Base-by-base conservation (phyloP, 2,113 vertebrate genomes). In the Rostratula benghalensis region DNA sequence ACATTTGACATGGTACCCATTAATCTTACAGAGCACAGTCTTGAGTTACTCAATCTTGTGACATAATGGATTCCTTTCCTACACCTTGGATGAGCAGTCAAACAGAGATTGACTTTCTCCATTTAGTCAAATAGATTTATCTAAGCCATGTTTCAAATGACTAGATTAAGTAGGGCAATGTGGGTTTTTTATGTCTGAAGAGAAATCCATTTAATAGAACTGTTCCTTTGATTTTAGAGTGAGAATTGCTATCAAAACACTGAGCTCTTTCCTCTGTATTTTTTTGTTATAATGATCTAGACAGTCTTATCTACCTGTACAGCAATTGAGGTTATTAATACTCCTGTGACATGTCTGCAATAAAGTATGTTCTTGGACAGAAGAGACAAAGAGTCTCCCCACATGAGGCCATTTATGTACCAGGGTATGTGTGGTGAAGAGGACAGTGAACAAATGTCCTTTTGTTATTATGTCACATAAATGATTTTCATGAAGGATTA, bases 71-170 rank as follows among this genome's bases (percentile, higher is more conserved):
- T 96, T 97, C 76, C 75, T 93, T 94, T 85, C 89, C 77, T 73
- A 81, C 89, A 94, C 92, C 91, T 97, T 89, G 92, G 94, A 94
- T 92, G 93, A 97, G 95, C 90, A 94, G 95, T 97, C 95, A 96
- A 93, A 96, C 10, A 0, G 76, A 91, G 78, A 90, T 23, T 87
- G 89, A 80, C 56, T 96, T 88, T 94, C 81, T 92, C 93, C 95
- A 96, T 96, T 97, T 96, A 97, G 85, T 97, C 82, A 96, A 87
- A 97, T 80, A 94, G 88, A 96, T 97, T 97, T 97, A 96, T 87
- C 96, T 97, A 86, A 94, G 43, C 89, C 45, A 91, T 64, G 37
- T 94, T 94, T 97, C 90, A 95, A 97, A 93, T 93, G 80, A 95
- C 82, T 96, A 93, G 95, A 97, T 97, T 96, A 97, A 96, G 95